phyloP scores from a whole-genome alignment of 2,888 invertebrate genomes.

The Caenorhabditis zanzibari region DNA sequence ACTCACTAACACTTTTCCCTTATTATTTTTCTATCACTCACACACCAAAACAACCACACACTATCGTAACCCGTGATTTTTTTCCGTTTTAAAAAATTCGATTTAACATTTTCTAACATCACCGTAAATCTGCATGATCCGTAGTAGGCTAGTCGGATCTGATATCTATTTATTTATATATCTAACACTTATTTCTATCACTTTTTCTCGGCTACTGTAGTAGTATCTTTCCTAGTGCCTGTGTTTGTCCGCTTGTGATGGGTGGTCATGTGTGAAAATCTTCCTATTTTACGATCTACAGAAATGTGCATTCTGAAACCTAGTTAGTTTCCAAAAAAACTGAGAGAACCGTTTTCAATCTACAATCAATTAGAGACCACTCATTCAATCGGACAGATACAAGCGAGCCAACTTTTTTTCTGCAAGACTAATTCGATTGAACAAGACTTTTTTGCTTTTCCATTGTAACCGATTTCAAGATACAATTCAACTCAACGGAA shows the following conservation, averaged over 20 bases:
- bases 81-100: neutral
- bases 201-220: conserved; percentile 55
- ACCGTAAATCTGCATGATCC: conserved; percentile 47
- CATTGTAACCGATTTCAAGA: conserved; percentile 66
- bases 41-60: conserved; percentile 38
- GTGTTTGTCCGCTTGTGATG: conserved; percentile 70
- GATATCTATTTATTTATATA: neutral
- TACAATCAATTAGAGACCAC: conserved; percentile 24
- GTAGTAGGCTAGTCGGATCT: conserved; percentile 40
- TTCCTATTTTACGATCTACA: conserved; percentile 32
- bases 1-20: conserved; percentile 44
- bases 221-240: conserved; percentile 60
- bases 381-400: conserved; percentile 57
- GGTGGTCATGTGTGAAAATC: conserved; percentile 66
- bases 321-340: neutral
- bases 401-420: conserved; percentile 29
- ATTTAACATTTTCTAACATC: neutral
- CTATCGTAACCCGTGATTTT: conserved; percentile 37
- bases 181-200: conserved; percentile 32
- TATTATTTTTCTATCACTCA: conserved; percentile 40
- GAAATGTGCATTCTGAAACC: conserved; percentile 23
- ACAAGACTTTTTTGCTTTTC: conserved; percentile 40
- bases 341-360: neutral
- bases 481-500: conserved; percentile 73
- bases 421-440: conserved; percentile 28